A percentile compares a stretch with the other conserved stretches of the same genome.
phyloP scores from a whole-genome alignment of 2,113 vertebrate species.

The Podiceps cristatus region DNA sequence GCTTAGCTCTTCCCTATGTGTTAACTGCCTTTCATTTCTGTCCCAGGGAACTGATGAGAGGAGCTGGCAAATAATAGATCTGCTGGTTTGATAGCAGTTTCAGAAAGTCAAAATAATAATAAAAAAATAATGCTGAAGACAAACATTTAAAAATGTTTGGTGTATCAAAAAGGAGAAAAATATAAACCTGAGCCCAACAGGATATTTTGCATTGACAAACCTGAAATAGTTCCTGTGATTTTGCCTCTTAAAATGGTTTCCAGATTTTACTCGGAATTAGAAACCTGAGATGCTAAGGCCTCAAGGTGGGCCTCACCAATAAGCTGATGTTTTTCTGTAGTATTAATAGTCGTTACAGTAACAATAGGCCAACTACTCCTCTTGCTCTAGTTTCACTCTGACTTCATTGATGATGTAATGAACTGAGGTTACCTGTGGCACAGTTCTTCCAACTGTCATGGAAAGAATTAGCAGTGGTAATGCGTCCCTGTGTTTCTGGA shows the following conservation, averaged over 20 bases:
- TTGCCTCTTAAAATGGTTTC: background rate
- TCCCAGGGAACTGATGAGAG: background rate
- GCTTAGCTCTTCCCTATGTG: background rate
- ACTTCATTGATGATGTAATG: background rate
- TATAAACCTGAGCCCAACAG: background rate
- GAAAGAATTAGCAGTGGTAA: background rate
- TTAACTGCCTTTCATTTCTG: background rate
- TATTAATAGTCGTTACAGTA: background rate
- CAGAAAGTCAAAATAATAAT: background rate
- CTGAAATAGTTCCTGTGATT: background rate
- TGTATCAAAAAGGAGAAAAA: background rate
- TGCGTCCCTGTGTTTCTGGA: background rate
- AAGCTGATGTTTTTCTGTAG: background rate
- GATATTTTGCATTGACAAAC: background rate
- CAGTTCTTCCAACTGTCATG: background rate
- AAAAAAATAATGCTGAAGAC: background rate
- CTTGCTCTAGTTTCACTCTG: background rate
- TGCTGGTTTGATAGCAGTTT: background rate
- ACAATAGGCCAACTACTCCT: background rate
- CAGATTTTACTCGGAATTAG: background rate
- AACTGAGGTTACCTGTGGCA: background rate
- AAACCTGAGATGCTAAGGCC: background rate
- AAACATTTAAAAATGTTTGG: fast-evolving
- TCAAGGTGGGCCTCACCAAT: background rate
- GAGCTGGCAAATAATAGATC: background rate